Base-by-base conservation (phyloP, 2,888 invertebrate genomes). In the Chironomus tentans region DNA sequence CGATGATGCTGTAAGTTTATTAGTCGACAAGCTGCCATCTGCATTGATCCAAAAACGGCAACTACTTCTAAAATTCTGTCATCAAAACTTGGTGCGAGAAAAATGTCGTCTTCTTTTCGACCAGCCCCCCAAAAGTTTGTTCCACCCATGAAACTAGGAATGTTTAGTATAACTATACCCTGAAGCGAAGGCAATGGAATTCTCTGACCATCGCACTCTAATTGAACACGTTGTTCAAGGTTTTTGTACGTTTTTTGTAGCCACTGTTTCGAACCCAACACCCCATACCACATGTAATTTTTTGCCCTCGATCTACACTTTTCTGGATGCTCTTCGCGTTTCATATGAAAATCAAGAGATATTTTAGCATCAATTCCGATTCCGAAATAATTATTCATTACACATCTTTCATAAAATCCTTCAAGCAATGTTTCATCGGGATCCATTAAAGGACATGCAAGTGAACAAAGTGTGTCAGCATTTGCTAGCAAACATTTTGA, bases 91-190 rank as follows among this genome's bases (percentile, higher is more conserved):
- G 97, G 97, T 0, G 95, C 92, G 15, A 95, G 85, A 81, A 98
- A 98, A 72, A 94, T 88, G 81, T 96, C 96, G 79, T 95, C 95
- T 79, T 93, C 94, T 81, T 95, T 92, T 2, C 91, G 91, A 4
- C 94, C n/a, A n/a, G n/a, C n/a, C n/a, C n/a, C 98, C 98, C 98
- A 98, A 84, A 98, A 98, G 84, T 98, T 98, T 46, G 97, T 96
- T 68, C 98, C 98, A 4, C 61, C 56, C 70, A 46, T 77, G 79
- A 82, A 92, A 91, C 92, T 92, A 77, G 94, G 93, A 83, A 98
- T 98, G 85, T 98, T 98, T 22, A 98, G 86, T 48, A 98, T 94
- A 24, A 98, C 98, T 80, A 98, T 97, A 61, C 97, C 98, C 84
- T 98, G 98, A 38, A 98, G 85, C 78, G 96, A 95, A 0, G 98